Percentiles rank a stretch among this genome's conserved stretches.
phyloP scores from a whole-genome alignment of 2,797 vertebrate genomes.

The Psittacula echo region DNA sequence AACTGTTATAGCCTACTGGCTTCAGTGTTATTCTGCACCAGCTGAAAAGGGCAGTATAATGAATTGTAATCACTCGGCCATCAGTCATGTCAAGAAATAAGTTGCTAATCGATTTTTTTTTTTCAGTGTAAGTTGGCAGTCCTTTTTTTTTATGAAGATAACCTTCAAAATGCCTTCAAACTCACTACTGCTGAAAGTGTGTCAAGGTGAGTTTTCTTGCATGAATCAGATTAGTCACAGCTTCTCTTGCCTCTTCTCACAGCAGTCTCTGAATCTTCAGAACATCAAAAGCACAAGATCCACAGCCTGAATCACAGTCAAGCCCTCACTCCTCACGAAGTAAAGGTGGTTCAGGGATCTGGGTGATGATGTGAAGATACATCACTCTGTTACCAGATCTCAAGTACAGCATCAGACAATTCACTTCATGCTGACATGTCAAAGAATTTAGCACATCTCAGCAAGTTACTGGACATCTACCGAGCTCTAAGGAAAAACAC shows the following conservation, averaged over 20 bases:
- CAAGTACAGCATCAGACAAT: not conserved
- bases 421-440: not conserved
- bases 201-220: slow-evolving; percentile 40
- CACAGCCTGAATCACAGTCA: not conserved
- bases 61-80: slow-evolving; percentile 4
- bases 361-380: not conserved
- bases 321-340: not conserved
- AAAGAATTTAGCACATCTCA: not conserved
- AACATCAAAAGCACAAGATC: not conserved
- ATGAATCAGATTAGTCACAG: not conserved
- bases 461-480: not conserved
- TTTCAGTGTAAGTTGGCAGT: slow-evolving; percentile 29
- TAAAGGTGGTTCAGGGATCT: not conserved
- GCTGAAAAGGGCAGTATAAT: not conserved
- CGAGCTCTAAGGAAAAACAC: not conserved
- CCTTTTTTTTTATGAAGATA: slow-evolving; percentile 25
- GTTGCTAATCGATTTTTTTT: slow-evolving; percentile 22
- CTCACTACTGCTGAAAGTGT: not conserved
- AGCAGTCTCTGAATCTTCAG: not conserved
- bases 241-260: not conserved
- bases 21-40: not conserved
- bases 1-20: not conserved
- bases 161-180: slow-evolving; percentile 55
- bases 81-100: slow-evolving; percentile 31
- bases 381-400: not conserved